Conservation (phyloP, 2,888 invertebrate genomes). For the Drosophila koepferae region DNA sequence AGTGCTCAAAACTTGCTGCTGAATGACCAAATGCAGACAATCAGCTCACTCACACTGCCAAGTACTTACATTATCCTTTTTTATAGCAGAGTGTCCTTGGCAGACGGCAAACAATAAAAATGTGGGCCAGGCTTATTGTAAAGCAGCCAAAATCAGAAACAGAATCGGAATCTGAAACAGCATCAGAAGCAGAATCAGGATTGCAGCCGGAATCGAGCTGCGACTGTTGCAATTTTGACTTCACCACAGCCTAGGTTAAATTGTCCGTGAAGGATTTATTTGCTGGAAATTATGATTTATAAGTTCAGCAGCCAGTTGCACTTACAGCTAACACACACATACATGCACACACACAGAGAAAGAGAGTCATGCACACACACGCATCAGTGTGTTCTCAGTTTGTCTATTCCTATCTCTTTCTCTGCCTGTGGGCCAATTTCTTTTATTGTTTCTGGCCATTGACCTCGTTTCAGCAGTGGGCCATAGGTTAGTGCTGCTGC, state of each 20-base stretch:
- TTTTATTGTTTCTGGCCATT: conserved; percentile 62
- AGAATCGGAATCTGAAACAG: conserved; percentile 10
- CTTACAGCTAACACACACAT: conserved; percentile 44
- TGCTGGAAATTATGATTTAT: conserved; percentile 78
- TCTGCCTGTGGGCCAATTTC: conserved; percentile 44
- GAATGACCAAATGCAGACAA: neutral
- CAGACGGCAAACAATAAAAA: conserved; percentile 25
- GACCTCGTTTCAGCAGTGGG: conserved; percentile 58
- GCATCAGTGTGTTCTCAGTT: conserved; percentile 10
- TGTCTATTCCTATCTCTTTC: neutral
- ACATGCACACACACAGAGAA: conserved; percentile 23
- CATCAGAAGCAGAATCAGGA: conserved; percentile 20
- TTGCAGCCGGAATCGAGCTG: conserved; percentile 44
- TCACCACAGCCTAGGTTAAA: conserved; percentile 62
- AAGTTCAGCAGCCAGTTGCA: conserved; percentile 68
- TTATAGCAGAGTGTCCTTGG: conserved; percentile 32
- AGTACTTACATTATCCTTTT: conserved; percentile 28
- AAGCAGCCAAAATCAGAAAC: conserved; percentile 47
- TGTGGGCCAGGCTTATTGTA: conserved; percentile 25
- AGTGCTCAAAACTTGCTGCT: neutral
- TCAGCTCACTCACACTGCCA: conserved; percentile 12
- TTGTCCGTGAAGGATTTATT: conserved; percentile 78
- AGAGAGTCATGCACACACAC: conserved; percentile 5
- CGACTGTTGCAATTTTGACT: conserved; percentile 65
- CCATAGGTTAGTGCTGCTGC: conserved; percentile 34